phyloP scores from a whole-genome alignment of 2,113 vertebrate genomes.

The Stegostoma tigrinum region DNA sequence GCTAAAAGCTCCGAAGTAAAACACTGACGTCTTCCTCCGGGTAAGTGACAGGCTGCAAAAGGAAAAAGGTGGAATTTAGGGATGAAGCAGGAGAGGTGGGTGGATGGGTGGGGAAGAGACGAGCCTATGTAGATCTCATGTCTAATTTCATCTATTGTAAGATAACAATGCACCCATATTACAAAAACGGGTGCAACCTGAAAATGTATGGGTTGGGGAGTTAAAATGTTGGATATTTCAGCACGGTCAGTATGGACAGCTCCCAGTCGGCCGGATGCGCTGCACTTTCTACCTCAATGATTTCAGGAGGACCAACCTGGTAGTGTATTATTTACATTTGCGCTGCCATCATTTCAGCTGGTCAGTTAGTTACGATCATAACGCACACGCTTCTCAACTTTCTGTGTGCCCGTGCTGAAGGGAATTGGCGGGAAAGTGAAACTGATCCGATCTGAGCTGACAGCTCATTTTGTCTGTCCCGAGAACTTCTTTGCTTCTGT shows the following conservation, averaged over 20 bases:
- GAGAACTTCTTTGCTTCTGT: neutral
- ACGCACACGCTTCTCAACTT: neutral
- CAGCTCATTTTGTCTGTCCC: neutral
- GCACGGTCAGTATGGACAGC: conserved; percentile 43
- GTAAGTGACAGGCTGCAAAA: conserved; percentile 45
- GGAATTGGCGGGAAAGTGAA: neutral
- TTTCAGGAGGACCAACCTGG: neutral
- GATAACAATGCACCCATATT: neutral
- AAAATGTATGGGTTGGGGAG: neutral
- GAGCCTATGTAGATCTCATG: neutral
- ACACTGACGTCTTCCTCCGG: conserved; percentile 47
- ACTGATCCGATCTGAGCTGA: neutral
- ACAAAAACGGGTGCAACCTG: neutral
- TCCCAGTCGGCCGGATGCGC: neutral
- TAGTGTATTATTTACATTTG: neutral
- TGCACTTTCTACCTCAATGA: neutral
- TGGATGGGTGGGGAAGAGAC: neutral
- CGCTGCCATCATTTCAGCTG: neutral
- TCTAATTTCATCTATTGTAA: neutral
- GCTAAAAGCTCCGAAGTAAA: conserved; percentile 49
- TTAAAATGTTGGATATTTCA: conserved; percentile 40
- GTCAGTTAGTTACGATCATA: neutral
- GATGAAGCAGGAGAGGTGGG: neutral
- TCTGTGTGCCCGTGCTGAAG: conserved; percentile 13
- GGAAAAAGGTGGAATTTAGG: conserved; percentile 25